Base-by-base conservation (phyloP, 2,888 invertebrate genomes). In the Carterocephalus palaemon region DNA sequence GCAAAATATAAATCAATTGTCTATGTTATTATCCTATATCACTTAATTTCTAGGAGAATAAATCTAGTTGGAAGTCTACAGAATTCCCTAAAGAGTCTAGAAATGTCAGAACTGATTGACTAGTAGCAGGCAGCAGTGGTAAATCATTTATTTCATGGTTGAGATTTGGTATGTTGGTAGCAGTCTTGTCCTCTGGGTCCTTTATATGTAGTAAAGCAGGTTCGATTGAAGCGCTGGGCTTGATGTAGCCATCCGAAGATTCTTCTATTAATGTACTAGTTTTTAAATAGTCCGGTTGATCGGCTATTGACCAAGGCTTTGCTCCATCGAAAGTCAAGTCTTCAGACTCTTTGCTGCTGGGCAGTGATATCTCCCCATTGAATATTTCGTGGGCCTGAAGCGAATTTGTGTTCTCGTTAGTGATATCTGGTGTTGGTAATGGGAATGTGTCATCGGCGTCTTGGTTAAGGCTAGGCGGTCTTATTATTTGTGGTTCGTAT, bases 31-130 rank as follows among this genome's bases (percentile, higher is more conserved):
- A 49, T 39, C 37, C 47, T 71, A 74, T 57, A 60, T 36, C 26
- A 29, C 15, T 22, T 42, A 42, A 4, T 15, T 10, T 22, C 23
- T 36, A 83, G 48, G 81, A 71, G 63, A 83, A 85, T 62, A 84
- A 67, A 60, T 84, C 85, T 55, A 85, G 53, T 49, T 82, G 79
- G 56, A 83, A 83, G 58, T 85, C 84, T 53, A 78, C 75, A 59
- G 67, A 52, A 60, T 72, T 82, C 40, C 75, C 74, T 55, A 84
- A 61, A 4, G 76, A 67, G 31, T 84, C 84, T 60, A 84, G 69
- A 59, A 84, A 84, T 59, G 78, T 80, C 57, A 85, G 70, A 57
- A 83, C 77, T 58, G 82, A 79, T 51, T 79, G 74, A 33, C 71
- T 70, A 55, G 75, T 75, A 49, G 58, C 64, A 47, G 60, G 53